phyloP scores from a whole-genome alignment of 1,140 invertebrate genomes.

The Eriosoma lanigerum region DNA sequence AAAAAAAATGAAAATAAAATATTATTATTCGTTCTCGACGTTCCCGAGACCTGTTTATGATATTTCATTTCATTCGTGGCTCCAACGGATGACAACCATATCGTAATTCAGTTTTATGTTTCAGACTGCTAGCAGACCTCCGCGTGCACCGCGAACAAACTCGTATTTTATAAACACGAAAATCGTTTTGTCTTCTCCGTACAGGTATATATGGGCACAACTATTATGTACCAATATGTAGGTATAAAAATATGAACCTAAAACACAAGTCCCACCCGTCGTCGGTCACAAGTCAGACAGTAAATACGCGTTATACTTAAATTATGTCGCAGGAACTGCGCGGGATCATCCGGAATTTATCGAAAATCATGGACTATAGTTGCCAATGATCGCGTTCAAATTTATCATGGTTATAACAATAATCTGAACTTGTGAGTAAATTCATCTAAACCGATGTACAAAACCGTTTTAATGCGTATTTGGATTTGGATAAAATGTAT shows the following conservation, averaged over 20 bases:
- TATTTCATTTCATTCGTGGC: conserved; percentile 39
- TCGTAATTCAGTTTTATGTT: conserved; percentile 51
- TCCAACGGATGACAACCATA: conserved; percentile 27
- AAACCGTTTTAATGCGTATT: too few species aligned
- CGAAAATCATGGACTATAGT: background rate
- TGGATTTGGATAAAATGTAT: too few species aligned
- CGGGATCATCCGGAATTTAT: background rate
- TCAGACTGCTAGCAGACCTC: conserved; percentile 12
- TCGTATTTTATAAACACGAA: conserved; percentile 45
- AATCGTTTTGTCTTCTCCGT: conserved; percentile 27
- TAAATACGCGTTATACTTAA: background rate
- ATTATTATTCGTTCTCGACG: conserved; percentile 23
- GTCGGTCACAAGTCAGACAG: background rate
- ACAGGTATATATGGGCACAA: background rate
- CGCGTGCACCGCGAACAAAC: conserved; percentile 13
- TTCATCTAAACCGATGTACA: too few species aligned
- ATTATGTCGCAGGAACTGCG: too few species aligned
- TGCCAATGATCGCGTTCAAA: background rate
- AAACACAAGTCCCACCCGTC: background rate
- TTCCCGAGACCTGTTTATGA: conserved; percentile 44
- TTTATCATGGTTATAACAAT: background rate
- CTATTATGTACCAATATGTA: background rate
- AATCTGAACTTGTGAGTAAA: too few species aligned
- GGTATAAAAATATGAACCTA: background rate
- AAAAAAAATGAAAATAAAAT: conserved; percentile 31